These are phyloP conservation scores for Trichopria drosophilae DNA, from an alignment of 2,888 invertebrate genomes.

Conservation along the genomic window DNA sequence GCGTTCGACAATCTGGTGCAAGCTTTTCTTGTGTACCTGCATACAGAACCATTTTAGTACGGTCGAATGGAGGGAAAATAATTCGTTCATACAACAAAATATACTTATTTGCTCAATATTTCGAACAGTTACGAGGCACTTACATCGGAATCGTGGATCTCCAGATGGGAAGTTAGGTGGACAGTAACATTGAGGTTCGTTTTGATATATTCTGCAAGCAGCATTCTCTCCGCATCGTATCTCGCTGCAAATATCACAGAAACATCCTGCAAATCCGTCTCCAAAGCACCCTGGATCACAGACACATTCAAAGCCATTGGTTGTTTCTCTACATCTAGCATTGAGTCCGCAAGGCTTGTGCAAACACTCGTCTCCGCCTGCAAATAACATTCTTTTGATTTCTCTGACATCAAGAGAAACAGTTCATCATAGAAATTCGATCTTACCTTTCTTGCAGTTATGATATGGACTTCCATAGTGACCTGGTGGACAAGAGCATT, in stretches of 20 bases:
- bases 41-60: too few species aligned
- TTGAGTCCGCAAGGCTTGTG: constrained; percentile 84
- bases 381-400: neutral
- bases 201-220: constrained; percentile 71
- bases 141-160: constrained; percentile 84
- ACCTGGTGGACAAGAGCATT: constrained; percentile 76
- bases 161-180: constrained; percentile 80
- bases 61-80: too few species aligned
- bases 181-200: constrained; percentile 80
- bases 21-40: constrained; percentile 49
- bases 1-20: constrained; percentile 75
- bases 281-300: constrained; percentile 81
- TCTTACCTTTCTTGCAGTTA: constrained; percentile 68
- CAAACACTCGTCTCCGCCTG: constrained; percentile 72
- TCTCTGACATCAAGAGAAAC: neutral
- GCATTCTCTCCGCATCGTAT: constrained; percentile 83
- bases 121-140: too few species aligned
- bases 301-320: constrained; percentile 78
- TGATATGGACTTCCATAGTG: constrained; percentile 72
- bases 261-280: constrained; percentile 78
- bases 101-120: too few species aligned
- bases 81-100: too few species aligned
- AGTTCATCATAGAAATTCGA: neutral
- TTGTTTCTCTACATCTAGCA: constrained; percentile 77
- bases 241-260: constrained; percentile 80